phyloP scores from a whole-genome alignment of 53 echinoderm and acorn worm genomes.

The Astropecten irregularis region DNA sequence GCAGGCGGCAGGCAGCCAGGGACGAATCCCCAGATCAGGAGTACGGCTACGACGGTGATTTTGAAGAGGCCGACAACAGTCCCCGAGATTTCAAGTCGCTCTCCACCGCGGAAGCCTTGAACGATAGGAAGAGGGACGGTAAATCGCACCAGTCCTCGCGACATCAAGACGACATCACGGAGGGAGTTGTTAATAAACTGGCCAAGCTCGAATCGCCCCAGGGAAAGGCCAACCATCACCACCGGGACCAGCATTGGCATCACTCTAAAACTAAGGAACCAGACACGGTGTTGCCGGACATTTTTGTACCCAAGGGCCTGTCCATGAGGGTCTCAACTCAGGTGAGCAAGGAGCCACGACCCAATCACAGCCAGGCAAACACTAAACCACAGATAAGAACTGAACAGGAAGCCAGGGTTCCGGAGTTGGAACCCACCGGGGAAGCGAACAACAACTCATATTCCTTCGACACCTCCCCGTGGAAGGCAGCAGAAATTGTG shows the following conservation, averaged over 20 bases:
- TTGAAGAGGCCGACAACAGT: constrained; percentile 48
- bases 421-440: not conserved
- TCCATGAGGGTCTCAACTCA: not conserved
- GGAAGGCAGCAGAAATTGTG: not conserved
- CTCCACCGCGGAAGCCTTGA: constrained; percentile 28
- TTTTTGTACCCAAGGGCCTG: constrained; percentile 27
- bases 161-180: constrained; percentile 31
- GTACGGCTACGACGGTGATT: constrained; percentile 55
- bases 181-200: constrained; percentile 21
- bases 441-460: not conserved
- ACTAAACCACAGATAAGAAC: not conserved
- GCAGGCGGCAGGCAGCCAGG: constrained; percentile 43
- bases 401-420: not conserved
- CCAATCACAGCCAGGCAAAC: not conserved
- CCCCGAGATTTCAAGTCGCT: constrained; percentile 40
- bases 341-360: not conserved
- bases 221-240: not conserved
- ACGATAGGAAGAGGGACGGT: not conserved
- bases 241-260: not conserved
- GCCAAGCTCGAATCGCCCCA: constrained; percentile 33
- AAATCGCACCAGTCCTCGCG: not conserved
- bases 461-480: not conserved
- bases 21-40: constrained; percentile 26
- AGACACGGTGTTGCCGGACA: constrained; percentile 21
- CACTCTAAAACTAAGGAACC: constrained; percentile 4